These are phyloP conservation scores for Galago senegalensis DNA, from an alignment of 2,797 vertebrate genomes.

Conservation along the genomic window DNA sequence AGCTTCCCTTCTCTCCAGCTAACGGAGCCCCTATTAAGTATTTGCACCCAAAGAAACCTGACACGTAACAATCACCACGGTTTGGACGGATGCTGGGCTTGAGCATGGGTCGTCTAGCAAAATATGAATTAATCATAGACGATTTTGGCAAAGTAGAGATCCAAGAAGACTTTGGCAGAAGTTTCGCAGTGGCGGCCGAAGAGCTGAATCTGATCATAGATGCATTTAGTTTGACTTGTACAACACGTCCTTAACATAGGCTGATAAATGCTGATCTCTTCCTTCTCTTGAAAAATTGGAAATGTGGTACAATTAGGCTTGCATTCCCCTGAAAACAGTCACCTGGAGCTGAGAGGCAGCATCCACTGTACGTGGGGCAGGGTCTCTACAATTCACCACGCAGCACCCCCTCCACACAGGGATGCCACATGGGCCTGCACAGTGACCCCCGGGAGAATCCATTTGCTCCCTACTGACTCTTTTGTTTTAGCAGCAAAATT, in stretches of 20 bases:
- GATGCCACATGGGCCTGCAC: background rate
- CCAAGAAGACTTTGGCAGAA: background rate
- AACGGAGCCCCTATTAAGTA: background rate
- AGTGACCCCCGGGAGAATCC: too few species aligned
- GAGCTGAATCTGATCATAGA: background rate
- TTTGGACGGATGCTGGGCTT: background rate
- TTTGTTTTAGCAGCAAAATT: background rate
- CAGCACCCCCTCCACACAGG: background rate
- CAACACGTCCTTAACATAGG: background rate
- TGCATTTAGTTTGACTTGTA: rapidly evolving
- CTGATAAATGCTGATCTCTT: background rate
- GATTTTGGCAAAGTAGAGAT: background rate
- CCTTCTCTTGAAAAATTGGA: background rate
- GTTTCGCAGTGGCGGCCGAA: background rate
- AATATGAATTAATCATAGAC: background rate
- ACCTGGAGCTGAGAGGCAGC: background rate
- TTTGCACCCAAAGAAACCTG: background rate
- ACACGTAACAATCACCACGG: rapidly evolving
- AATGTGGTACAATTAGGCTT: background rate
- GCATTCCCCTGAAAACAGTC: too few species aligned
- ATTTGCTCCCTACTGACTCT: background rate
- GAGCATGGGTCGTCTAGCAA: rapidly evolving
- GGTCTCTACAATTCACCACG: background rate
- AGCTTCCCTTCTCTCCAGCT: background rate
- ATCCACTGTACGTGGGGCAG: rapidly evolving